These are phyloP conservation scores for Congeria kusceri DNA, from an alignment of 2,888 invertebrate genomes.

Conservation along the genomic window DNA sequence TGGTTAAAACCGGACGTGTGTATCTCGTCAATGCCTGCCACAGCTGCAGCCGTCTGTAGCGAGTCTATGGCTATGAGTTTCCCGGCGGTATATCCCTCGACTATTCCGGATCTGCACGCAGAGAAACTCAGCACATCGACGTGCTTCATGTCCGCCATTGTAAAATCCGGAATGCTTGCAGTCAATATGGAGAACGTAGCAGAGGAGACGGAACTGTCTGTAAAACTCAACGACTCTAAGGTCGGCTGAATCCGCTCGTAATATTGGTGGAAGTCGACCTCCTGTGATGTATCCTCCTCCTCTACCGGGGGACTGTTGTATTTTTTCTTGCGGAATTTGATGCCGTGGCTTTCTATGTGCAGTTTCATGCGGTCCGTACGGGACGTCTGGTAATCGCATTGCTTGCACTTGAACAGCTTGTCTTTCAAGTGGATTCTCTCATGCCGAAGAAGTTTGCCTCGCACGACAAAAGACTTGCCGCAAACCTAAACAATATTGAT, in stretches of 20 bases:
- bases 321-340: conserved; percentile 42
- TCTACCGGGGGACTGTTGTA: conserved; percentile 40
- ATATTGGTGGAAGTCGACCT: conserved; percentile 50
- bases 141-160: conserved; percentile 41
- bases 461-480: conserved; percentile 89
- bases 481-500: conserved; percentile 83
- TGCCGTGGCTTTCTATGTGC: conserved; percentile 85
- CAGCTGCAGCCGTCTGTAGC: conserved; percentile 13
- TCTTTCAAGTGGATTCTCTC: conserved; percentile 89
- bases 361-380: conserved; percentile 89
- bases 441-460: conserved; percentile 89
- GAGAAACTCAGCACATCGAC: conserved; percentile 54
- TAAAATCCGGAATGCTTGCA: conserved; percentile 11
- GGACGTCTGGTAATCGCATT: conserved; percentile 89
- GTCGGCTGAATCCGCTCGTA: conserved; percentile 48
- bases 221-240: conserved; percentile 10
- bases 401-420: conserved; percentile 89
- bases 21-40: conserved; percentile 36
- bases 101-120: conserved; percentile 28
- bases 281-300: conserved; percentile 15
- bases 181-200: conserved; percentile 7
- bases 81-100: no score
- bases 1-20: conserved; percentile 13
- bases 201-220: conserved; percentile 14
- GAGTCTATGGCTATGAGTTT: conserved; percentile 19